These are phyloP conservation scores for Sarcophaga peregrina DNA, from an alignment of 1,140 invertebrate species.

Conservation along the genomic window DNA sequence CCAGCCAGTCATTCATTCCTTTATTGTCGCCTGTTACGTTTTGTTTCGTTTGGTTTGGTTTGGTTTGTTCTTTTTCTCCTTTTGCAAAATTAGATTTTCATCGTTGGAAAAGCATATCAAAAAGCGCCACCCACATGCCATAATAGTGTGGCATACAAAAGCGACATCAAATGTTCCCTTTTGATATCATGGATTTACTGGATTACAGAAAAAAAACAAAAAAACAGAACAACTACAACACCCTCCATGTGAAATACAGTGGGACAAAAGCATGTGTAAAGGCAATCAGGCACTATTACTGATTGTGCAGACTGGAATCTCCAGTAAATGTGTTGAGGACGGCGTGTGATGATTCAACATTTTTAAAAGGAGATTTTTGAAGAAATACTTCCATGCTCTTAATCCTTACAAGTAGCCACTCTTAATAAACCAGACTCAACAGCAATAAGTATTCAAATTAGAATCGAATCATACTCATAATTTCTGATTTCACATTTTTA, in stretches of 20 bases:
- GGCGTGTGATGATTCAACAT: too few species aligned
- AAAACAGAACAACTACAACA: neutral
- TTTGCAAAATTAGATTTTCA: neutral
- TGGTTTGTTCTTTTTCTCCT: neutral
- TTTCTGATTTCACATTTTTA: too few species aligned
- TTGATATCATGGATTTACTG: conserved; percentile 1
- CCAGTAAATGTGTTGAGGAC: too few species aligned
- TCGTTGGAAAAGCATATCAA: conserved; percentile 16
- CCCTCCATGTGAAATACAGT: neutral
- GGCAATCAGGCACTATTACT: too few species aligned
- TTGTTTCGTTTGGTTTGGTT: neutral
- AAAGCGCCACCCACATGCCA: conserved; percentile 37
- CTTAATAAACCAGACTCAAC: too few species aligned
- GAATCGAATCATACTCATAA: too few species aligned
- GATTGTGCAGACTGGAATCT: too few species aligned
- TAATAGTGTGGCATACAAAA: neutral
- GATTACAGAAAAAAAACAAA: neutral
- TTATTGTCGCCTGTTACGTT: conserved; percentile 24
- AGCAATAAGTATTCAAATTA: too few species aligned
- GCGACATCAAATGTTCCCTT: neutral
- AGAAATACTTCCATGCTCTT: too few species aligned
- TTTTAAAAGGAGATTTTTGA: too few species aligned
- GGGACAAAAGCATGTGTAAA: too few species aligned
- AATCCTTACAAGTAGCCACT: too few species aligned
- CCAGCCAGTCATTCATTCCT: conserved; percentile 10